Base-by-base conservation (phyloP, 2,113 vertebrate species). In the Hassar affinis region DNA sequence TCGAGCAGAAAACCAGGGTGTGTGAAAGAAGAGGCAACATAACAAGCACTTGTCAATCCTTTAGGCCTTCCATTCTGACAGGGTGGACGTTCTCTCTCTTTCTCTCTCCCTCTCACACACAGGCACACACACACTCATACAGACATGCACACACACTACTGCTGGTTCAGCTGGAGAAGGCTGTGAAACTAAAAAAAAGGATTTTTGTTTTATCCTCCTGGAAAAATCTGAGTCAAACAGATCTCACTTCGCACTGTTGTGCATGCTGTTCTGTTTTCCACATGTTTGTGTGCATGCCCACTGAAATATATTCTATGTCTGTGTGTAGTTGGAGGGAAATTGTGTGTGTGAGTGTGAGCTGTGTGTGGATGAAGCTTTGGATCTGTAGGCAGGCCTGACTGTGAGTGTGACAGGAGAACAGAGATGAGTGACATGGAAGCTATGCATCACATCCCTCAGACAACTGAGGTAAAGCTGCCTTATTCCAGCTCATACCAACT, bases 381-480 rank as follows among this genome's bases (percentile, higher is more conserved):
- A 98, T 98, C 96, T 95, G 86, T 85, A 86, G 77, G 92, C 49
- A 94, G 94, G 95, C 89, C 94, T 96, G 95, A 95, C 95, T 97
- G 91, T 94, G 95, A 95, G 96, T 97, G 95, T 96, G 95, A 97
- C 96, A 98, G 96, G 94, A 93, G 93, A 95, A 95, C 96, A 95
- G 95, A 92, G 94, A 92, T 97, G 97, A 98, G 97, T 97, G 97
- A 98, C 98, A 99, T 90, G 90, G 22, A 52, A 54, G 49, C 49
- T 33, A 54, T 35, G 17, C 49, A 54, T 54, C 51, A 54, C 30
- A 76, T 54, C 72, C 72, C 45, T 25, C 15, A 68, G 35, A 69
- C 59, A 49, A 27, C 20, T 27, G 51, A 74, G n/a, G 2, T 74
- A 74, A 30, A 74, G 45, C 42, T 75, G 69, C 27, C 35, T 74